Percentiles rank a stretch among this genome's conserved stretches.
These are phyloP conservation scores for Tridacna crocea DNA, from an alignment of 2,888 invertebrate genomes.

Conservation along the genomic window DNA sequence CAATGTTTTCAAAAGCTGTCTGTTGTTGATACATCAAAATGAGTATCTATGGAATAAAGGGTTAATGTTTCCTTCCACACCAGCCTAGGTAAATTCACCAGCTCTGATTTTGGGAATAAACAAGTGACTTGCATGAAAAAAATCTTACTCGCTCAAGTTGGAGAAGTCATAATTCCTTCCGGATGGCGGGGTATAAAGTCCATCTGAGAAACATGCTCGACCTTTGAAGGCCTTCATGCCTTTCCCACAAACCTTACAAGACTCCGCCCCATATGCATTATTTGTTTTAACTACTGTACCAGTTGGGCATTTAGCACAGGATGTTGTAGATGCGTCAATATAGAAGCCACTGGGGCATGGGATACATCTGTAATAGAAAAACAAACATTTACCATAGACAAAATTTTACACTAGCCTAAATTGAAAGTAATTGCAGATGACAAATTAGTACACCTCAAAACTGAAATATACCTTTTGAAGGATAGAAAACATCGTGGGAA, in stretches of 20 bases:
- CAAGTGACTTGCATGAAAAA: no score
- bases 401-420: not conserved
- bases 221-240: slow-evolving; percentile 84
- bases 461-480: not conserved
- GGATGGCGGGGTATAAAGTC: slow-evolving; percentile 75
- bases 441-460: no score
- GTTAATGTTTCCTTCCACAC: no score
- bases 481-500: not conserved
- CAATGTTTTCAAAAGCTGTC: no score
- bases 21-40: no score
- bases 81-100: no score
- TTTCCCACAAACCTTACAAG: slow-evolving; percentile 85
- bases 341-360: slow-evolving; percentile 86
- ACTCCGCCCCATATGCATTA: slow-evolving; percentile 79
- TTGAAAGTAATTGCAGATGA: not conserved
- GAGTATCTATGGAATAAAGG: no score
- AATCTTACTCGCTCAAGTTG: slow-evolving; percentile 69
- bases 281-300: slow-evolving; percentile 78
- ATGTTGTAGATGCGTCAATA: slow-evolving; percentile 83
- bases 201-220: slow-evolving; percentile 84
- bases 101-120: no score
- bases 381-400: not conserved
- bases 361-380: slow-evolving; percentile 83
- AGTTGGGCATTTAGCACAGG: slow-evolving; percentile 85
- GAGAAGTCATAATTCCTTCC: slow-evolving; percentile 79